These are phyloP conservation scores for Trididemnum miniatum DNA, from an alignment of 23 tunicate species.

Conservation along the genomic window DNA sequence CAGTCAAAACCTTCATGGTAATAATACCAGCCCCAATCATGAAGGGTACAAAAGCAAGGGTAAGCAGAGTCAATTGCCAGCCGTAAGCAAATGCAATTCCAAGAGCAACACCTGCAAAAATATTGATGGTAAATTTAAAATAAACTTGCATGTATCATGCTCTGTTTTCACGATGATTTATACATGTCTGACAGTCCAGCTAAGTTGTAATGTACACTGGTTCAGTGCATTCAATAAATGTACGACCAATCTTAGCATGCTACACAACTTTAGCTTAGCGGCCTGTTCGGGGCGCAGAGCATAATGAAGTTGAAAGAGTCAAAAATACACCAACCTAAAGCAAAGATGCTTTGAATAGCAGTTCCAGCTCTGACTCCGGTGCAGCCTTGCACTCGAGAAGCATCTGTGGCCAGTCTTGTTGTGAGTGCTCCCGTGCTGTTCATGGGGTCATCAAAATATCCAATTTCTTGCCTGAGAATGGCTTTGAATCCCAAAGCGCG, in stretches of 20 bases:
- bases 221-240: too few species aligned
- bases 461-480: slow-evolving; percentile 85
- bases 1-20: slow-evolving; percentile 89
- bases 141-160: too few species aligned
- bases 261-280: too few species aligned
- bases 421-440: slow-evolving; percentile 99
- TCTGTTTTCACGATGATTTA: too few species aligned
- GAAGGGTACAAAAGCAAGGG: slow-evolving; percentile 92
- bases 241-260: too few species aligned
- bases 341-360: slow-evolving; percentile 77
- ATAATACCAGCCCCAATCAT: slow-evolving; percentile 91
- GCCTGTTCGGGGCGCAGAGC: too few species aligned
- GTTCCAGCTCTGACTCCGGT: slow-evolving; percentile 86
- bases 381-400: slow-evolving; percentile 93
- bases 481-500: slow-evolving; percentile 78
- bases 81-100: slow-evolving; percentile 96
- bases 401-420: slow-evolving; percentile 96
- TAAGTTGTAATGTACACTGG: too few species aligned
- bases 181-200: too few species aligned
- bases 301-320: too few species aligned
- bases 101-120: slow-evolving; percentile 80
- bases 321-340: slow-evolving; percentile 83
- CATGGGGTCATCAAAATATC: slow-evolving; percentile 86
- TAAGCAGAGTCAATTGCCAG: slow-evolving; percentile 93
- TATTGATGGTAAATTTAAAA: neutral